Percentiles rank a stretch among this genome's conserved stretches.
These are phyloP conservation scores for Acleris literana DNA, from an alignment of 2,888 invertebrate species.

Conservation along the genomic window DNA sequence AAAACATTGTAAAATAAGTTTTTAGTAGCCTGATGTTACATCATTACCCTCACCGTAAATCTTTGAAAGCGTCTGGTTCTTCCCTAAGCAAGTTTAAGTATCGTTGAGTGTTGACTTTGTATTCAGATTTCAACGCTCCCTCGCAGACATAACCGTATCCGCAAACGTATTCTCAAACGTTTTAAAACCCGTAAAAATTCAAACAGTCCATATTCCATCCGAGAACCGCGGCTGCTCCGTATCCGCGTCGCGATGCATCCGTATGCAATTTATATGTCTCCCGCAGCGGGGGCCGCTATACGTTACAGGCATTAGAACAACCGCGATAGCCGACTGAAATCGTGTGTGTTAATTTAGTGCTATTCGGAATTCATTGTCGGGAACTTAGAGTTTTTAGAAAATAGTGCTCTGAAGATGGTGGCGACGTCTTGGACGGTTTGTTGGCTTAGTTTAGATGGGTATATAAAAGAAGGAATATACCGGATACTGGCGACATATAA, in stretches of 20 bases:
- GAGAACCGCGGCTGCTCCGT: constrained; percentile 2
- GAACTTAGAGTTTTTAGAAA: constrained; percentile 13
- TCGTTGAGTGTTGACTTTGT: constrained; percentile 22
- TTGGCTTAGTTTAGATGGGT: too few species aligned
- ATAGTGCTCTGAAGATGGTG: background rate
- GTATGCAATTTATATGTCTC: constrained; percentile 72
- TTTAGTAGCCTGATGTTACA: constrained; percentile 5
- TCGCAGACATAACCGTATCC: constrained; percentile 23
- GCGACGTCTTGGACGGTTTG: too few species aligned
- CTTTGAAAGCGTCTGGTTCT: background rate
- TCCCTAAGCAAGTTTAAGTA: too few species aligned
- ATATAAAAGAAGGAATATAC: too few species aligned
- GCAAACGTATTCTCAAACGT: constrained; percentile 31
- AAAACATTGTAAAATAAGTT: background rate
- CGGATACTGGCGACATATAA: too few species aligned
- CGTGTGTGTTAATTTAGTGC: constrained; percentile 41
- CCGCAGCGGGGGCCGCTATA: constrained; percentile 60
- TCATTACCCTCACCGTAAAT: background rate
- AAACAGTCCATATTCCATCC: constrained; percentile 29
- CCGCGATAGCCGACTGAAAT: constrained; percentile 45
- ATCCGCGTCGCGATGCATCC: constrained; percentile 44
- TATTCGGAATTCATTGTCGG: constrained; percentile 23
- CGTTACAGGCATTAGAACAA: constrained; percentile 50
- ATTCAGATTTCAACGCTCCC: constrained; percentile 28
- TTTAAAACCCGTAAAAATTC: constrained; percentile 34